Conservation (phyloP, 2,888 invertebrate species). For the Eristalis pertinax region DNA sequence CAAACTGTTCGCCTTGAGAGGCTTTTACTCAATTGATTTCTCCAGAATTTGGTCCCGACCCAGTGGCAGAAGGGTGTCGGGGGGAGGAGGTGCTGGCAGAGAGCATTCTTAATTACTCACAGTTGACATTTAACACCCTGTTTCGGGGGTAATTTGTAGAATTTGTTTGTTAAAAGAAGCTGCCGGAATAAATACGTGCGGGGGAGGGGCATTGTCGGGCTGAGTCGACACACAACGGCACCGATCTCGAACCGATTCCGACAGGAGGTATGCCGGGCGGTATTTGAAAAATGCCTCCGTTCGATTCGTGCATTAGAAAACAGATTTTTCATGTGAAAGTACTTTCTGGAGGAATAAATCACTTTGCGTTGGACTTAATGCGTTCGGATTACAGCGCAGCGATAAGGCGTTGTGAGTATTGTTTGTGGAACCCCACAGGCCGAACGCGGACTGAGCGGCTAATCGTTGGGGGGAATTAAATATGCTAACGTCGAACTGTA, state of each 20-base stretch:
- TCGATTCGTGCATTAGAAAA: constrained; percentile 30
- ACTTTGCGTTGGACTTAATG: neutral
- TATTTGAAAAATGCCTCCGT: constrained; percentile 17
- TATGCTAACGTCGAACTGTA: neutral
- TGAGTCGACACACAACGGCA: neutral
- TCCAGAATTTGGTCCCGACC: neutral
- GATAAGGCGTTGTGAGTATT: neutral
- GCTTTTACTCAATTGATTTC: constrained; percentile 55
- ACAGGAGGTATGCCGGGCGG: neutral
- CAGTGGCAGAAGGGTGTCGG: neutral
- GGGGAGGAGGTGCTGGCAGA: neutral
- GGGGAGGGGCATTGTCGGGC: neutral
- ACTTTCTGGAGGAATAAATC: neutral
- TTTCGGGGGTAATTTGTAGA: constrained; percentile 58
- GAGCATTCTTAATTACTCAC: constrained; percentile 46
- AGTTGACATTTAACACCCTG: constrained; percentile 62
- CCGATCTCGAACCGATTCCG: neutral
- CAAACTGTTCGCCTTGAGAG: constrained; percentile 6
- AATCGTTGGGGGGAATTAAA: neutral
- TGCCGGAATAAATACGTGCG: neutral
- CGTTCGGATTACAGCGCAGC: neutral
- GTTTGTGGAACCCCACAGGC: no score
- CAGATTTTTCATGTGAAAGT: constrained; percentile 33
- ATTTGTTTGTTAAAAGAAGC: constrained; percentile 28
- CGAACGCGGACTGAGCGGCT: neutral